Evolutionary conservation across 1,140 invertebrate species (phyloP), one percentile per base, ranked within the genome.

Genomic region (Drosophila pseudoobscura): DNA sequence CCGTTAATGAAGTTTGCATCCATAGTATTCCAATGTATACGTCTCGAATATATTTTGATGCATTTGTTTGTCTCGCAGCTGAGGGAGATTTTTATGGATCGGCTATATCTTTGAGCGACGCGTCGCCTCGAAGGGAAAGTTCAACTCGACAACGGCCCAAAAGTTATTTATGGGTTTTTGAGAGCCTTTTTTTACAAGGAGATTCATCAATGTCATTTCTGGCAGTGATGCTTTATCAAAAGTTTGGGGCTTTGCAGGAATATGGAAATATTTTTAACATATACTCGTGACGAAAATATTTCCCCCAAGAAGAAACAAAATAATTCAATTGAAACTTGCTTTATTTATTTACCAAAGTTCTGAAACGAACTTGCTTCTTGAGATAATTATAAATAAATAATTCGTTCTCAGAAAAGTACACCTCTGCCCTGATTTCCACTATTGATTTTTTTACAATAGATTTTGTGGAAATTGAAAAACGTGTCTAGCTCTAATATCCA

Each of bases 1-100:
- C 74, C 73, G 80, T 77, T 62, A 80, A 80, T 77, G 60, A 85
- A 80, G 82, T 87, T 74, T 58, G 49, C 31, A 9, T 31, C 8
- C 31, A 31, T 9, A 9, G 1, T 8, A 29, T 29, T 29, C 7
- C 6, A 7, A 8, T 29, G 6, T 7, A 22, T 44, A 17, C 43
- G 62, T 83, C 55, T 63, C 17, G 17, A 17, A 60, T 79, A 77
- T 85, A 58, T 85, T 80, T 80, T 85, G 80, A 85, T 80, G 77
- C 80, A 85, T 85, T 75, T 87, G 64, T 78, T 80, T 77, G 76
- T 60, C 49, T 53, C 24, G 43, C 76, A 73, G 59, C 64, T 85
- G 76, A 58, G 64, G 45, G 39, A 63, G 35, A 73, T 80, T 80
- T 77, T 63, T 84, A 76, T 73, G 63, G 24, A 56, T 65, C 49